These are phyloP conservation scores for Phaetusa simplex DNA, from an alignment of 2,113 vertebrate genomes.

Conservation along the genomic window DNA sequence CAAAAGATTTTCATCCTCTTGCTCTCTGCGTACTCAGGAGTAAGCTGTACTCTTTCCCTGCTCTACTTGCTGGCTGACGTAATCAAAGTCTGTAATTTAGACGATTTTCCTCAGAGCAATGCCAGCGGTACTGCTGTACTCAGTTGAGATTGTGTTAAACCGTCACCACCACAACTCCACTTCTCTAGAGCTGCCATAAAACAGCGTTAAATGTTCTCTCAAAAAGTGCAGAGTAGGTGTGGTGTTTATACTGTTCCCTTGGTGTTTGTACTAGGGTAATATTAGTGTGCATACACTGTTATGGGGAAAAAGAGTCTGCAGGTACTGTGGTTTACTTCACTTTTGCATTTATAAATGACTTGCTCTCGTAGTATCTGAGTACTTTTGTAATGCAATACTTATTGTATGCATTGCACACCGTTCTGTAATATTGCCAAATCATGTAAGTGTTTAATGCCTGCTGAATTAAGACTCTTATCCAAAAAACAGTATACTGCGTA, in stretches of 20 bases:
- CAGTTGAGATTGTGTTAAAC: neutral
- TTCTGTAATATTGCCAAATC: neutral
- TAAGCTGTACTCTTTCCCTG: neutral
- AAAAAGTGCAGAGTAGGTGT: neutral
- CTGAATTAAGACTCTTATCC: neutral
- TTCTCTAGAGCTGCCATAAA: neutral
- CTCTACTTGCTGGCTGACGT: neutral
- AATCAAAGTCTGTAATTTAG: neutral
- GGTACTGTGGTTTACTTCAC: neutral
- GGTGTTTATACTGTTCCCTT: neutral
- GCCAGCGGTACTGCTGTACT: neutral
- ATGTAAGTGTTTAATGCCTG: neutral
- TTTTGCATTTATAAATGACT: neutral
- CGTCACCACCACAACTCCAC: neutral
- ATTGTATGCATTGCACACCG: neutral
- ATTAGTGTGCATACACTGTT: no score
- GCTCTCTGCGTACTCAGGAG: neutral
- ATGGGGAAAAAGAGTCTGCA: neutral
- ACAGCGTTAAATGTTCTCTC: neutral
- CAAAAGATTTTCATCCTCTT: neutral
- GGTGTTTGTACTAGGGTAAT: neutral
- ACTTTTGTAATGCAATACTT: neutral
- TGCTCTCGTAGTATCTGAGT: neutral
- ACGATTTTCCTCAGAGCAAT: neutral
- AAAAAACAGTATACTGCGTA: neutral